These are phyloP conservation scores for Coregonus suidteri DNA, from an alignment of 2,797 vertebrate genomes.

Conservation along the genomic window DNA sequence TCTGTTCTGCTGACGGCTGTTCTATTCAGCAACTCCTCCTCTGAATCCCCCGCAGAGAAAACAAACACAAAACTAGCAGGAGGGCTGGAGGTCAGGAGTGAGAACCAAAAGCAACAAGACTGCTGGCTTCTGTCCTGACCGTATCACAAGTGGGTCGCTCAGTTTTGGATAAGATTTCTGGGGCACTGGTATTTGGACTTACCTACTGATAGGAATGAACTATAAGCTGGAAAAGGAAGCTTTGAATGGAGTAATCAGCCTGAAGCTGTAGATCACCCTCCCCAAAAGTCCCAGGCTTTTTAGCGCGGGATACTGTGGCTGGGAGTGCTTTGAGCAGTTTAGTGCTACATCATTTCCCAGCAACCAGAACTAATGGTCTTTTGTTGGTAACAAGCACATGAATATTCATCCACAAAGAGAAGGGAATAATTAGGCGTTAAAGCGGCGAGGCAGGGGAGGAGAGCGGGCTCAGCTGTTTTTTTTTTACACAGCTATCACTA, in stretches of 20 bases:
- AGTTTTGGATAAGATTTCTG: not conserved
- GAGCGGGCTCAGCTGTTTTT: slow-evolving; percentile 13
- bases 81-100: not conserved
- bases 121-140: not conserved
- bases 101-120: not conserved
- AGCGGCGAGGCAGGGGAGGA: not conserved
- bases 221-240: slow-evolving; percentile 47
- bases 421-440: slow-evolving; percentile 10
- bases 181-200: no score
- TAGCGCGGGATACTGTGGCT: not conserved
- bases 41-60: not conserved
- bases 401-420: slow-evolving; percentile 48
- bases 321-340: slow-evolving; percentile 42
- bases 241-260: slow-evolving; percentile 56
- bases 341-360: slow-evolving; percentile 42
- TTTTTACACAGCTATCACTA: slow-evolving; percentile 37
- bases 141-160: not conserved
- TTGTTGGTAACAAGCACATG: slow-evolving; percentile 49
- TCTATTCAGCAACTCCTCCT: not conserved
- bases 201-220: not conserved
- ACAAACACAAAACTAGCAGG: not conserved
- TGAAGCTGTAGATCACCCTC: slow-evolving; percentile 28
- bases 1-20: not conserved
- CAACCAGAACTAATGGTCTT: slow-evolving; percentile 51
- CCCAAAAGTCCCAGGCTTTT: not conserved